These are phyloP conservation scores for Polymixis flavicincta DNA, from an alignment of 2,888 invertebrate genomes.

Conservation along the genomic window DNA sequence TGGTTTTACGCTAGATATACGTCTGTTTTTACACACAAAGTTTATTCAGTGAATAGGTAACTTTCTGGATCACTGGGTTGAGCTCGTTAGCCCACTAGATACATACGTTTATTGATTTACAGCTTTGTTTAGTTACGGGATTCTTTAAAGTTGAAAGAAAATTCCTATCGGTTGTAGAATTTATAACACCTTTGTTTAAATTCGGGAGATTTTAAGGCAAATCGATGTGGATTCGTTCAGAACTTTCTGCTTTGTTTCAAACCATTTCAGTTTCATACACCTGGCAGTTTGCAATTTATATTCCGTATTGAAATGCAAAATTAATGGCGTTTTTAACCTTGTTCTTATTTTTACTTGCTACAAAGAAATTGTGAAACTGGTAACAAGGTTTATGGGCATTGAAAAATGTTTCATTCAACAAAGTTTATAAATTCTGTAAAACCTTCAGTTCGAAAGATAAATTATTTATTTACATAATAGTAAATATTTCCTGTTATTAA, in stretches of 20 bases:
- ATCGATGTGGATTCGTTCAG: slow-evolving; percentile 14
- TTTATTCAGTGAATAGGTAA: slow-evolving; percentile 57
- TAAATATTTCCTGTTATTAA: not conserved
- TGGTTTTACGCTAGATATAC: slow-evolving; percentile 27
- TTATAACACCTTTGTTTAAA: slow-evolving; percentile 42
- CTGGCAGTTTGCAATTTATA: slow-evolving; percentile 22
- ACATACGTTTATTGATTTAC: slow-evolving; percentile 57
- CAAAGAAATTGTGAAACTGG: not conserved
- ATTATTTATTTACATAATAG: not conserved
- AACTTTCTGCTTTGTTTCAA: slow-evolving; percentile 36
- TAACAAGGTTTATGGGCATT: not conserved
- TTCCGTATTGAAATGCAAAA: slow-evolving; percentile 20
- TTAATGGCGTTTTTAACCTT: slow-evolving; percentile 26
- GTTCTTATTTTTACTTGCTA: slow-evolving; percentile 17
- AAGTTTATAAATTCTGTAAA: too few relatives aligned
- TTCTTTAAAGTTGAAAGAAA: slow-evolving; percentile 49
- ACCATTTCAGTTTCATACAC: slow-evolving; percentile 13
- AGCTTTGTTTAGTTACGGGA: slow-evolving; percentile 48
- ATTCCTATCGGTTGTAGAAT: slow-evolving; percentile 45
- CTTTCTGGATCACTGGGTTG: slow-evolving; percentile 59
- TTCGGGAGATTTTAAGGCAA: slow-evolving; percentile 9
- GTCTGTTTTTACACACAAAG: slow-evolving; percentile 36
- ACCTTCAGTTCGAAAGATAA: not conserved
- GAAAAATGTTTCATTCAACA: not conserved
- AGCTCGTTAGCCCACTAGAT: slow-evolving; percentile 54